phyloP scores from a whole-genome alignment of 1,140 invertebrate genomes.

The Eumaeus atala region DNA sequence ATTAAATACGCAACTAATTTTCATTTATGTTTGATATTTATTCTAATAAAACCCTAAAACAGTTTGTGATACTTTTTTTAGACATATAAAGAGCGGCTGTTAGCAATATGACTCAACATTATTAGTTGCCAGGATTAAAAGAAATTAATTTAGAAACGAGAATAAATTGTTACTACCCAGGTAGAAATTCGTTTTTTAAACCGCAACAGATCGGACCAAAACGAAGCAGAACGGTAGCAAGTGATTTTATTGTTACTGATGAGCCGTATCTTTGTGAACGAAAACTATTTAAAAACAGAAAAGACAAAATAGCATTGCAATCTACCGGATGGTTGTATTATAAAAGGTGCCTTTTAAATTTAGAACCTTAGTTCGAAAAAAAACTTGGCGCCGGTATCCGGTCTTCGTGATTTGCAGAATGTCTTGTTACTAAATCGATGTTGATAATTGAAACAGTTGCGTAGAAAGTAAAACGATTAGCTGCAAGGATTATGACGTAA shows the following conservation, averaged over 20 bases:
- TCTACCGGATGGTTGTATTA: conserved; percentile 26
- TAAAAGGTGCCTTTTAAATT: conserved; percentile 11
- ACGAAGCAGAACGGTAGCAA: conserved; percentile 50
- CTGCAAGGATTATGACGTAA: too few relatives aligned
- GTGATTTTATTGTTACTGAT: conserved; percentile 47
- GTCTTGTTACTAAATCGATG: conserved; percentile 19
- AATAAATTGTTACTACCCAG: conserved; percentile 46
- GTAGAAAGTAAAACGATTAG: too few relatives aligned
- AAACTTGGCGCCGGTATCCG: conserved; percentile 30
- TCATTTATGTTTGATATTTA: too few relatives aligned
- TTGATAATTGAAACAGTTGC: too few relatives aligned
- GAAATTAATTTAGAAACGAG: conserved; percentile 66
- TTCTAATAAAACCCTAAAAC: too few relatives aligned
- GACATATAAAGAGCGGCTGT: conserved; percentile 48
- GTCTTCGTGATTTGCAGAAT: conserved; percentile 30
- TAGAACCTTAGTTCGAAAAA: conserved; percentile 20
- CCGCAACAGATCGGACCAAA: conserved; percentile 36
- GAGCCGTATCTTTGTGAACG: conserved; percentile 58
- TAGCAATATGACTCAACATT: conserved; percentile 63
- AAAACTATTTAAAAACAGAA: conserved; percentile 59
- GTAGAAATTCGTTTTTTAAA: conserved; percentile 48
- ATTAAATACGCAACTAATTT: too few relatives aligned
- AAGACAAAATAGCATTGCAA: conserved; percentile 40
- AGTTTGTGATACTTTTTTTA: conserved; percentile 7
- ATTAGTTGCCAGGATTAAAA: conserved; percentile 49